Evolutionary conservation across 2,797 vertebrate species (phyloP).

Genomic region (Poecilia picta): DNA sequence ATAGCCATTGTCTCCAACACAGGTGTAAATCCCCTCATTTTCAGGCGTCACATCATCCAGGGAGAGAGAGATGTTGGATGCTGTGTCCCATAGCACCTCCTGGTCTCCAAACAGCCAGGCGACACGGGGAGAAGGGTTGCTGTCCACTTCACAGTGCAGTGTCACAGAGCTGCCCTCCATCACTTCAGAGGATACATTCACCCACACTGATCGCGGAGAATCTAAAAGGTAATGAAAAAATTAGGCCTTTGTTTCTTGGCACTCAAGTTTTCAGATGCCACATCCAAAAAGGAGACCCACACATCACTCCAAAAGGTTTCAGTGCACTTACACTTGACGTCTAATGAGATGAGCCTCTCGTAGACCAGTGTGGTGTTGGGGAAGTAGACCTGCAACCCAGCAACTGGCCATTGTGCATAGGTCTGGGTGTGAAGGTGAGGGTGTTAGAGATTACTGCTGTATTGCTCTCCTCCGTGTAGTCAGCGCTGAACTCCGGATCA

Average conservation of each 20-base stretch:
- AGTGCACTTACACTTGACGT: constrained; percentile 88
- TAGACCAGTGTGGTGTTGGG: constrained; percentile 86
- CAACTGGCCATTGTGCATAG: constrained; percentile 88
- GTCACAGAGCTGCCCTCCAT: constrained; percentile 87
- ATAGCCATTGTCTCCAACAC: constrained; percentile 87
- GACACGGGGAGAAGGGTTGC: constrained; percentile 86
- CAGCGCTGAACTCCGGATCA: constrained; percentile 80
- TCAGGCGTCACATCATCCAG: constrained; percentile 82
- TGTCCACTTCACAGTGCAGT: constrained; percentile 89
- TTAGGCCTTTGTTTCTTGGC: background rate
- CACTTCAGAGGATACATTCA: constrained; percentile 88
- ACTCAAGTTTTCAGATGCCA: background rate
- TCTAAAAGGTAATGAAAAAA: constrained; percentile 65
- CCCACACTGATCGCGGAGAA: constrained; percentile 86
- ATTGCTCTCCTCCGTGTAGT: constrained; percentile 85
- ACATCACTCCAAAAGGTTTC: background rate
- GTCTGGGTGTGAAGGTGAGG: constrained; percentile 86
- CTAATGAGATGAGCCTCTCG: constrained; percentile 85
- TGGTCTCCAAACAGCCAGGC: constrained; percentile 86
- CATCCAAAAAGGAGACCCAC: background rate
- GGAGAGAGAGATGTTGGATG: constrained; percentile 80
- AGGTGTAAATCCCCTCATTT: constrained; percentile 88
- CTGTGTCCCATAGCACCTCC: constrained; percentile 83
- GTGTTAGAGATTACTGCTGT: constrained; percentile 87
- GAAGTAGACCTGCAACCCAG: constrained; percentile 89